Evolutionary conservation across 2,888 invertebrate genomes (phyloP), one percentile per base, ranked within the genome.

Genomic region (Baccha elongata): DNA sequence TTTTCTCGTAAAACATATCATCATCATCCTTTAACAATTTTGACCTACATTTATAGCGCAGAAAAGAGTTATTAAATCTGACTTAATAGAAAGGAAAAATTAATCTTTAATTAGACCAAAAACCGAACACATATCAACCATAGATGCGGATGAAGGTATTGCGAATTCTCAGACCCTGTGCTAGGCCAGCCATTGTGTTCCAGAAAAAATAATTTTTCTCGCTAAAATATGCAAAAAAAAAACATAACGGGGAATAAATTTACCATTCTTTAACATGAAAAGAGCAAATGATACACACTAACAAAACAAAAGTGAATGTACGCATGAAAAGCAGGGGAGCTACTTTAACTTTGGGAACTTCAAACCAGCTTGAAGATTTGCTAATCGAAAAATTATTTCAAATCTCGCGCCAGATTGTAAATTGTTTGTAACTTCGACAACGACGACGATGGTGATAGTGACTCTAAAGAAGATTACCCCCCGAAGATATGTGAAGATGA

Each of bases 121-220:
- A 64, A 35, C 46, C 13, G 29, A 23, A 48, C 2, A 48, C 32
- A 64, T 19, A 17, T 11, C 23, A 58, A 40, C 13, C 29, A 17
- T 37, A 13, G 21, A 62, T 19, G 52, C 37, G 60, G 40, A 32
- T 65, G 37, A 32, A 19, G 42, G 32, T 8, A 35, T 42, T 26
- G 29, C 40, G 46, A 58, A 55, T 80, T 80, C 64, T 29, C 71
- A 71, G 69, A 42, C 40, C 52, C 21, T 46, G n/a, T 58, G 55
- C n/a, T n/a, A n/a, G n/a, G n/a, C n/a, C n/a, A n/a, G n/a, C 81
- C 75, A 81, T 81, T 81, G 81, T 80, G 32, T 74, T 68, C 62
- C 8, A 44, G 37, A 37, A 23, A 15, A 26, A 42, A n/a, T n/a
- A 40, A 15, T 15, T 58, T 58, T 26, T 23, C 26, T 60, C 29